Evolutionary conservation across 2,888 invertebrate genomes (phyloP).

Genomic region (Macrophya annulata): DNA sequence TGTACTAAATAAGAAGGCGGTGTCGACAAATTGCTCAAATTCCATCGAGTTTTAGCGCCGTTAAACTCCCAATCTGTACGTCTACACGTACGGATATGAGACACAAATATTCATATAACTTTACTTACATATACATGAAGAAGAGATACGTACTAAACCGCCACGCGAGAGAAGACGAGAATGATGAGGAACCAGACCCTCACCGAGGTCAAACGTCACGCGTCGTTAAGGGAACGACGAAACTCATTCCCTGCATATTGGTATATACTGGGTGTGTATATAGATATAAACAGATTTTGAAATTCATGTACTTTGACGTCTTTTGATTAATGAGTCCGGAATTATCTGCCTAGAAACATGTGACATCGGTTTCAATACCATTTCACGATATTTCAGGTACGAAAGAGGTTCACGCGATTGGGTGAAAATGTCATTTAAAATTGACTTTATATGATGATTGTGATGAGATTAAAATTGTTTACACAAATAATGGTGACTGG

Average conservation of each 20-base stretch:
- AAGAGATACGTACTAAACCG: background rate
- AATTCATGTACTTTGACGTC: background rate
- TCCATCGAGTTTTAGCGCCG: conserved; percentile 55
- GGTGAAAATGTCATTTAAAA: too few relatives aligned
- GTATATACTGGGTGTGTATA: too few relatives aligned
- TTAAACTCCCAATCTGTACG: conserved; percentile 43
- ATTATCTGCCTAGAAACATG: background rate
- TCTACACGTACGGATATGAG: conserved; percentile 22
- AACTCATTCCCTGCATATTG: background rate
- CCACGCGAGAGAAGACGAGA: background rate
- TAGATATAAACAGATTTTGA: background rate
- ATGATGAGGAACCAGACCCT: background rate
- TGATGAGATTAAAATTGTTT: too few relatives aligned
- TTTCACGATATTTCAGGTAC: background rate
- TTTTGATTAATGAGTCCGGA: conserved; percentile 49
- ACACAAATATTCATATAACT: background rate
- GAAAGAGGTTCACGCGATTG: too few relatives aligned
- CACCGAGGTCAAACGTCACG: conserved; percentile 55
- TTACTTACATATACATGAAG: background rate
- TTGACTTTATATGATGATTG: too few relatives aligned
- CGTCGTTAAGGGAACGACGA: conserved; percentile 55
- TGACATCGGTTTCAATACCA: background rate
- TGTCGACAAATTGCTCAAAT: conserved; percentile 67
- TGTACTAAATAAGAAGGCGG: background rate
- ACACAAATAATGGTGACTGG: background rate